A percentile compares a stretch with the other conserved stretches of the same genome.
phyloP scores from a whole-genome alignment of 2,888 invertebrate genomes.

The Diarsia dahlii region DNA sequence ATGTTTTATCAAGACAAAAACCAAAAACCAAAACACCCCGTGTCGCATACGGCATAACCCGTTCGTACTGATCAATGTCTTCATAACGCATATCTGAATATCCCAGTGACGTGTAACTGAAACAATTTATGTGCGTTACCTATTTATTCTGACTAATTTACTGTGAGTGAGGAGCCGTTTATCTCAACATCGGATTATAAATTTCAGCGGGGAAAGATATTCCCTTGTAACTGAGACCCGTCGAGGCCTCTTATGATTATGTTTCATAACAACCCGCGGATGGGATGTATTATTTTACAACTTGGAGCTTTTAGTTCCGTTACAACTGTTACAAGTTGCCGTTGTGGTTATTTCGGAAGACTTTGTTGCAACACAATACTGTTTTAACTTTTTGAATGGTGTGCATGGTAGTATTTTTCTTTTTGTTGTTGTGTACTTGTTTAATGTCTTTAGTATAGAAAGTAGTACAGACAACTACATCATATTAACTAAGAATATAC shows the following conservation, averaged over 20 bases:
- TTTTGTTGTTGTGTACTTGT: constrained; percentile 25
- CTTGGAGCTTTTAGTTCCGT: constrained; percentile 64
- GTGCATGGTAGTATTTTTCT: constrained; percentile 25
- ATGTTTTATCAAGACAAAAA: constrained; percentile 57
- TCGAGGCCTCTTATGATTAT: constrained; percentile 73
- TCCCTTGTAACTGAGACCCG: constrained; percentile 75
- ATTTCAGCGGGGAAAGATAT: constrained; percentile 71
- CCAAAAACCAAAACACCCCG: constrained; percentile 39
- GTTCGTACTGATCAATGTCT: constrained; percentile 79
- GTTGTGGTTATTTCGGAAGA: constrained; percentile 58
- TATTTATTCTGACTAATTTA: constrained; percentile 79
- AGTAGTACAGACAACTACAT: constrained; percentile 15
- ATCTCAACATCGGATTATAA: constrained; percentile 72
- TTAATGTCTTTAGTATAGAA: constrained; percentile 22
- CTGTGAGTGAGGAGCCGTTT: constrained; percentile 75
- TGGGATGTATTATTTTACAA: constrained; percentile 66
- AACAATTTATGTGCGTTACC: constrained; percentile 71
- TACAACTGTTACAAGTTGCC: constrained; percentile 60
- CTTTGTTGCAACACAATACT: constrained; percentile 59
- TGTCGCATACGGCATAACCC: constrained; percentile 71
- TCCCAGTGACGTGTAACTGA: constrained; percentile 69
- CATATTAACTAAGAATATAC: not conserved
- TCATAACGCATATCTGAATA: constrained; percentile 76
- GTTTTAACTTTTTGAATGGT: constrained; percentile 50
- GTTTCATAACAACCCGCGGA: constrained; percentile 72